Conservation (phyloP, 2,888 invertebrate species). For the Dolomedes plantarius region DNA sequence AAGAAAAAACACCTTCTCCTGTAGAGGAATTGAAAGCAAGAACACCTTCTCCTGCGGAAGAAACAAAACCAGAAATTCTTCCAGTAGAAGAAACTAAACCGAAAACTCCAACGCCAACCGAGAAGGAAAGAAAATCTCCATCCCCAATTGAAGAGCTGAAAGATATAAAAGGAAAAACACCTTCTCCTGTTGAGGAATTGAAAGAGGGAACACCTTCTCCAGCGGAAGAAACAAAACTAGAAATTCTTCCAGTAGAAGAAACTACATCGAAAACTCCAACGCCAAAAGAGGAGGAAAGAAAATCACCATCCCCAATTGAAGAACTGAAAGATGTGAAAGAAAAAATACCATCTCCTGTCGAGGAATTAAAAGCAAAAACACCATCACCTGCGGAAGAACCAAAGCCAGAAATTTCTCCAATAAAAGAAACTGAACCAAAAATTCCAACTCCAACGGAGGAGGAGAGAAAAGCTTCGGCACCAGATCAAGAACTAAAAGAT, state of each 20-base stretch:
- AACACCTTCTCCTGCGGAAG: no score
- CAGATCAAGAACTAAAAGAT: neutral
- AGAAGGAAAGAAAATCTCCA: no score
- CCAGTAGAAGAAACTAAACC: no score
- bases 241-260: neutral
- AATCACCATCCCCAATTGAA: neutral
- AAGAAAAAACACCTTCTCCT: no score
- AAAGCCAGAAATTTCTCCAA: neutral
- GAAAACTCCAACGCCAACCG: no score
- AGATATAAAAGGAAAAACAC: no score
- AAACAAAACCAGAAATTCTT: no score
- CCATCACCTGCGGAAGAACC: neutral
- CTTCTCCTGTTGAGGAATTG: neutral
- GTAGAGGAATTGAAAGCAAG: no score
- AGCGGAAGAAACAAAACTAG: neutral
- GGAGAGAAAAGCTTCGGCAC: neutral
- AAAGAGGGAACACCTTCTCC: conserved; percentile 15
- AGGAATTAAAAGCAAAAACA: neutral
- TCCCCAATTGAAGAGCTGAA: no score
- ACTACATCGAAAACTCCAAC: neutral
- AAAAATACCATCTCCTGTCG: neutral
- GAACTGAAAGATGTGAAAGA: neutral
- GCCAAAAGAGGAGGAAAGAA: neutral
- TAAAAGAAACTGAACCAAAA: no score
- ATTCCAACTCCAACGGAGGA: no score